These are phyloP conservation scores for Opisthocomus hoazin DNA, from an alignment of 2,113 vertebrate genomes.

Conservation along the genomic window DNA sequence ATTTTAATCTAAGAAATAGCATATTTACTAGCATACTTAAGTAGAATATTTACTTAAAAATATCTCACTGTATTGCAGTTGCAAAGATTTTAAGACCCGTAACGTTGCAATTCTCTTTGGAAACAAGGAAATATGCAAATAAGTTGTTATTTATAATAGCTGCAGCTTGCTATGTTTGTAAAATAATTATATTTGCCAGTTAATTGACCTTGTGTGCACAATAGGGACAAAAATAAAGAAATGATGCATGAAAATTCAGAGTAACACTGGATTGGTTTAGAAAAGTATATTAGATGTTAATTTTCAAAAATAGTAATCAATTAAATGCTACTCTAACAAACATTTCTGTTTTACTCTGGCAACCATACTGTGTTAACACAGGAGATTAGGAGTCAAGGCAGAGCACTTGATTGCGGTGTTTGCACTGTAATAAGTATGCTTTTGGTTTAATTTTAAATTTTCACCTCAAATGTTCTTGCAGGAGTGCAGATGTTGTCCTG, in stretches of 20 bases:
- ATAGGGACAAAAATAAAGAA: constrained; percentile 41
- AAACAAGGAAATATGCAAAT: constrained; percentile 57
- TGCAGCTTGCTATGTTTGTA: constrained; percentile 45
- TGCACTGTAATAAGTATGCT: not conserved
- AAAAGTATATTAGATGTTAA: constrained; percentile 41
- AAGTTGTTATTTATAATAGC: constrained; percentile 55
- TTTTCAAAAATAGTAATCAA: constrained; percentile 46
- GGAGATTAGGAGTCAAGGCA: not conserved
- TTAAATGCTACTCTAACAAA: constrained; percentile 28
- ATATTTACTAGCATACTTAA: not conserved
- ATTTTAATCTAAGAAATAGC: constrained; percentile 6
- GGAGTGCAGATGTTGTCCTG: constrained; percentile 33
- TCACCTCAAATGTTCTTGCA: not conserved
- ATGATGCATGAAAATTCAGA: constrained; percentile 41
- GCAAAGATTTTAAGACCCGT: not conserved
- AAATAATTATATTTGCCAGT: constrained; percentile 60
- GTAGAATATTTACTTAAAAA: constrained; percentile 3
- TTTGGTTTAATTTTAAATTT: constrained; percentile 17
- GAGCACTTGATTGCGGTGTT: not conserved
- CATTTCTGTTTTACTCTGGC: not conserved
- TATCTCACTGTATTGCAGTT: not conserved
- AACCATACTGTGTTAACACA: not conserved
- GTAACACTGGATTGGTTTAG: not conserved
- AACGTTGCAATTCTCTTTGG: not conserved
- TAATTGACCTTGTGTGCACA: constrained; percentile 59